These are phyloP conservation scores for Argynnis bischoffii DNA, from an alignment of 2,888 invertebrate genomes.

Conservation along the genomic window DNA sequence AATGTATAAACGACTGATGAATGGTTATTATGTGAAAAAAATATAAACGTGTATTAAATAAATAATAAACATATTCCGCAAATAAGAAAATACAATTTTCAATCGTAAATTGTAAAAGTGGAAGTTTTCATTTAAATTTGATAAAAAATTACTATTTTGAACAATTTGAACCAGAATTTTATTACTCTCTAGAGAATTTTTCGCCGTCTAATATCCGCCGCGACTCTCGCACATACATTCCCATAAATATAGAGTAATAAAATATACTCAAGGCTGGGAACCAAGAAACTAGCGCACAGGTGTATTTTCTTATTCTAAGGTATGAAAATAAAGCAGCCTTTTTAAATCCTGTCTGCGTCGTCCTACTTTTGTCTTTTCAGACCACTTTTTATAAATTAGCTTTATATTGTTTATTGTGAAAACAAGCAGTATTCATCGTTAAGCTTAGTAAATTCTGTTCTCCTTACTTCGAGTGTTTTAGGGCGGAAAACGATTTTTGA, in stretches of 20 bases:
- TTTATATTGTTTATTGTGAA: slow-evolving; percentile 18
- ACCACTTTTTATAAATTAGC: slow-evolving; percentile 14
- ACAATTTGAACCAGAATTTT: slow-evolving; percentile 22
- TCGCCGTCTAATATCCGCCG: slow-evolving; percentile 62
- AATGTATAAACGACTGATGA: no score
- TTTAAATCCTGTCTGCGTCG: slow-evolving; percentile 23
- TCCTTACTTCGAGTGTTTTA: background rate
- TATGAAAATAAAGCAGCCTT: slow-evolving; percentile 24
- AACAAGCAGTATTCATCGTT: slow-evolving; percentile 8
- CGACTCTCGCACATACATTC: slow-evolving; percentile 46
- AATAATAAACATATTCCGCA: no score
- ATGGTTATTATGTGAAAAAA: no score
- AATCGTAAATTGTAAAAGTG: no score
- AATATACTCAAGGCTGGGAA: slow-evolving; percentile 50
- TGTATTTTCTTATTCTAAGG: slow-evolving; percentile 25
- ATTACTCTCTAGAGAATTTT: slow-evolving; percentile 35
- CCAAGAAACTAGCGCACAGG: slow-evolving; percentile 40
- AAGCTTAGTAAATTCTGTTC: background rate
- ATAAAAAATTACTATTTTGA: slow-evolving; percentile 36
- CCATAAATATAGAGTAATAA: slow-evolving; percentile 50
- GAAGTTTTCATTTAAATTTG: background rate
- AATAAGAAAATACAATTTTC: no score
- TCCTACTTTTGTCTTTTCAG: slow-evolving; percentile 16
- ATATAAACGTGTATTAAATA: no score
- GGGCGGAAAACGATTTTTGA: no score